phyloP scores from a whole-genome alignment of 2,113 vertebrate species.

The Archocentrus centrarchus region DNA sequence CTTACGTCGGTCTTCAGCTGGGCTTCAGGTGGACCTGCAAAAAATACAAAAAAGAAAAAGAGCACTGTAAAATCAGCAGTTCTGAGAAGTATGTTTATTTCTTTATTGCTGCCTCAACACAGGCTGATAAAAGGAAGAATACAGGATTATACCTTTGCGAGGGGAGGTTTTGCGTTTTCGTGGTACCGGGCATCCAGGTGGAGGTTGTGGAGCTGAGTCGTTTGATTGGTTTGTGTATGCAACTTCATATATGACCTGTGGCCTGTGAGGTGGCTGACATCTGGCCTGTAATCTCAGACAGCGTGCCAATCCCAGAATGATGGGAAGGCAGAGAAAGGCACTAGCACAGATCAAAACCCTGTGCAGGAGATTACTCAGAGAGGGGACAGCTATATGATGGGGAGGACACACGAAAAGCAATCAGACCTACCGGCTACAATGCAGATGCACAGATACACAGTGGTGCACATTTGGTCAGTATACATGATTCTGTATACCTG shows the following conservation, averaged over 20 bases:
- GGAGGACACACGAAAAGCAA: not conserved
- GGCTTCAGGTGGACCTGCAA: constrained; percentile 31
- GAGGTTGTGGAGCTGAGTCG: constrained; percentile 30
- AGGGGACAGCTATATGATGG: constrained; percentile 4
- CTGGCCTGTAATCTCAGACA: constrained; percentile 54
- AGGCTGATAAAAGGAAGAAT: not conserved
- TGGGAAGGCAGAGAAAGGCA: constrained; percentile 54
- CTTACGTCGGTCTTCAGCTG: constrained; percentile 65
- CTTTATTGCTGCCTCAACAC: too few relatives aligned
- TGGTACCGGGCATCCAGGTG: constrained; percentile 11
- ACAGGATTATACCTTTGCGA: constrained; percentile 27
- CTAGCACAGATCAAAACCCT: constrained; percentile 59
- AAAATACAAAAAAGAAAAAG: not conserved
- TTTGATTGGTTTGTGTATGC: not conserved
- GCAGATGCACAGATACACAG: not conserved
- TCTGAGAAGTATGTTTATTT: not conserved
- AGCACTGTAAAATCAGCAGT: not conserved
- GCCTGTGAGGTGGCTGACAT: constrained; percentile 29
- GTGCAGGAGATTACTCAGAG: constrained; percentile 40
- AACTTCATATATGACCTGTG: not conserved
- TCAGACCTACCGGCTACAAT: not conserved
- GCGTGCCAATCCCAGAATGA: constrained; percentile 62
- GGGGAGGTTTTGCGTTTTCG: not conserved
- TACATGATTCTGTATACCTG: constrained; percentile 42
- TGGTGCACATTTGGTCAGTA: not conserved